A percentile compares a stretch with the other conserved stretches of the same genome.
Evolutionary conservation across 2,888 invertebrate genomes (phyloP).

Genomic region (Macaria liturata): DNA sequence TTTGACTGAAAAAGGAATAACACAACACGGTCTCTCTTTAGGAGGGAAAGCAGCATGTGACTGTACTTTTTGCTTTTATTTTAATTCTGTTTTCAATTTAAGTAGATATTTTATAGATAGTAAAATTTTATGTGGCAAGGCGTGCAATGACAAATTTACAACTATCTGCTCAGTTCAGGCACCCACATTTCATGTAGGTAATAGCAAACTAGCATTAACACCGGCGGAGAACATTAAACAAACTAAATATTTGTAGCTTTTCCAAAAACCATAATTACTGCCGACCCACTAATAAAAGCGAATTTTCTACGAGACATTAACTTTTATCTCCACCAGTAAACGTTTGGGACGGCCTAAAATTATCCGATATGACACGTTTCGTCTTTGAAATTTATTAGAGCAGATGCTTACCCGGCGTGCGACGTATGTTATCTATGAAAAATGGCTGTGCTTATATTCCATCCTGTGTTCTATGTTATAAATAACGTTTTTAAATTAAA

Average conservation of each 20-base stretch:
- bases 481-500: too few relatives aligned
- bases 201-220: too few relatives aligned
- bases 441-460: slow-evolving; percentile 14
- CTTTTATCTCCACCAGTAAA: slow-evolving; percentile 59
- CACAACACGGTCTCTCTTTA: slow-evolving; percentile 45
- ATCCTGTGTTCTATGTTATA: slow-evolving; percentile 2
- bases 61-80: too few relatives aligned
- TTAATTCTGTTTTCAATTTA: too few relatives aligned
- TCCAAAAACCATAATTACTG: slow-evolving; percentile 36
- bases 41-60: slow-evolving; percentile 5
- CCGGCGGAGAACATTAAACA: background rate
- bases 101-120: too few relatives aligned
- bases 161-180: too few relatives aligned
- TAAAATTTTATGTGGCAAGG: too few relatives aligned
- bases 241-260: slow-evolving; percentile 27
- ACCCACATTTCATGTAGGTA: too few relatives aligned
- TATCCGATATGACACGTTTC: slow-evolving; percentile 59
- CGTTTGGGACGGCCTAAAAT: slow-evolving; percentile 58
- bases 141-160: too few relatives aligned
- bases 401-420: slow-evolving; percentile 44
- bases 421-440: slow-evolving; percentile 28
- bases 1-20: slow-evolving; percentile 67
- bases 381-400: slow-evolving; percentile 55
- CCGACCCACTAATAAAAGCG: slow-evolving; percentile 41
- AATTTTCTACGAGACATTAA: slow-evolving; percentile 56